These are phyloP conservation scores for Cinclus mexicanus DNA, from an alignment of 2,113 vertebrate species.

Conservation along the genomic window DNA sequence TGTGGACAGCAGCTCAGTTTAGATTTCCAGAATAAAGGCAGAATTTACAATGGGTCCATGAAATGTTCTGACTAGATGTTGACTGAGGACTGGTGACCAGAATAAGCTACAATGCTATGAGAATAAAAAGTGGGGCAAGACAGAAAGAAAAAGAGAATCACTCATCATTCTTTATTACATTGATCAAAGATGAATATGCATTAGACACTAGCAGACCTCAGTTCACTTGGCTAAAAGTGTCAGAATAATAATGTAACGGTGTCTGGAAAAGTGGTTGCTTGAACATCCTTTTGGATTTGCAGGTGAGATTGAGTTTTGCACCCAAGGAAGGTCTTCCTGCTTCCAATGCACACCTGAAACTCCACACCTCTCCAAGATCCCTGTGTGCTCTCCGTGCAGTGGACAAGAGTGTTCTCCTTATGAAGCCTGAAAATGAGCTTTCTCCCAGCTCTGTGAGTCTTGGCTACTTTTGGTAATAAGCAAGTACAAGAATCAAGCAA, in stretches of 20 bases:
- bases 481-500: neutral
- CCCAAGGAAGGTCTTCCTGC: constrained; percentile 74
- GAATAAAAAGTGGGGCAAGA: neutral
- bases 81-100: neutral
- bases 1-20: neutral
- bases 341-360: constrained; percentile 57
- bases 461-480: neutral
- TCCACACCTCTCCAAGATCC: constrained; percentile 76
- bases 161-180: neutral
- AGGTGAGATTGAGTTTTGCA: constrained; percentile 79
- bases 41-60: neutral
- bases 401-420: constrained; percentile 85
- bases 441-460: constrained; percentile 66
- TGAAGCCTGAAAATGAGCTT: constrained; percentile 79
- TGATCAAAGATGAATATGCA: neutral
- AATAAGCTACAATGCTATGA: neutral
- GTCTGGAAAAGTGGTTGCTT: neutral
- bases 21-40: neutral
- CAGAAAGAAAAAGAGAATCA: neutral
- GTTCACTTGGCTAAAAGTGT: neutral
- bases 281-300: neutral
- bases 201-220: neutral
- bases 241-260: neutral
- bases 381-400: constrained; percentile 84
- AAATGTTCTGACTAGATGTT: neutral